A percentile compares a stretch with the other conserved stretches of the same genome.
Conservation (phyloP, 2,888 invertebrate species). For the Uloborus plumipes region DNA sequence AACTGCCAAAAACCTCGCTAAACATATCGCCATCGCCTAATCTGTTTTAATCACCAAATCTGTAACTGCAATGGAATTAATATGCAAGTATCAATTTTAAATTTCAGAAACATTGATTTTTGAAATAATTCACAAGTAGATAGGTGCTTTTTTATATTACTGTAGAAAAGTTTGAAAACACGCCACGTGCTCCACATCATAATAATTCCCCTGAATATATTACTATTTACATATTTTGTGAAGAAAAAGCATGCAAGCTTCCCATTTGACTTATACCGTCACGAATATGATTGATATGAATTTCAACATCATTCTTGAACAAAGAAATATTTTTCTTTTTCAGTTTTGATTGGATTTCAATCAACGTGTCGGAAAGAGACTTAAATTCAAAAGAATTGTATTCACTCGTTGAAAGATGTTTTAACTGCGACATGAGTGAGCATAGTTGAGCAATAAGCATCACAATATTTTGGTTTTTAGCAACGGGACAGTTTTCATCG, state of each 20-base stretch:
- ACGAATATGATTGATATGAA: slow-evolving; percentile 91
- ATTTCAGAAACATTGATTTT: no score
- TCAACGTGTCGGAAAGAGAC: slow-evolving; percentile 90
- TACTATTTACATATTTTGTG: slow-evolving; percentile 41
- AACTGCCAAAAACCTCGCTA: no score
- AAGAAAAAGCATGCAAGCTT: slow-evolving; percentile 66
- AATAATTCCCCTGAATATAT: no score
- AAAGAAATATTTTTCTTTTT: slow-evolving; percentile 79
- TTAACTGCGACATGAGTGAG: slow-evolving; percentile 88
- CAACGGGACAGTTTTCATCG: slow-evolving; percentile 60
- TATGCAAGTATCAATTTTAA: no score
- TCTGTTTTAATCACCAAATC: no score
- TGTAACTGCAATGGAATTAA: no score
- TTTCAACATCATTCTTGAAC: slow-evolving; percentile 85
- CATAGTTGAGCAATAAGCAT: slow-evolving; percentile 88
- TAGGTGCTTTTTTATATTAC: no score
- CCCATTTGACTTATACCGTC: slow-evolving; percentile 66
- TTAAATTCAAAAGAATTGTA: slow-evolving; percentile 89
- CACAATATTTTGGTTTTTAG: slow-evolving; percentile 74
- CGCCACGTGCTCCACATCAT: no score
- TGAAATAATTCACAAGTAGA: no score
- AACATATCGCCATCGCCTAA: no score
- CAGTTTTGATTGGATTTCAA: slow-evolving; percentile 86
- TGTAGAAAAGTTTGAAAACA: no score
- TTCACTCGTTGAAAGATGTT: slow-evolving; percentile 73